phyloP scores from a whole-genome alignment of 2,888 invertebrate genomes.

The Artemia sinica region DNA sequence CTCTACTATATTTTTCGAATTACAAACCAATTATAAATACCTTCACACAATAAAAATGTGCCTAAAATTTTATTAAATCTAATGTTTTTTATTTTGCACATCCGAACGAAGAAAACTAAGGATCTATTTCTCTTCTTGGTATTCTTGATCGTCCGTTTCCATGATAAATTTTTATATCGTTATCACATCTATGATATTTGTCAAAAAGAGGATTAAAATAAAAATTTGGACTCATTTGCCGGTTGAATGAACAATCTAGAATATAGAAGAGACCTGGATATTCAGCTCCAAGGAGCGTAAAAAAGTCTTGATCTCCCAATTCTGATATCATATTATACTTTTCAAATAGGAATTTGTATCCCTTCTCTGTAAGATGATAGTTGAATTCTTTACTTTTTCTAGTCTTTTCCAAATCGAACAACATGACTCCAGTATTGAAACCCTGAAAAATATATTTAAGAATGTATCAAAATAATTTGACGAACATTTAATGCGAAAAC shows the following conservation, averaged over 20 bases:
- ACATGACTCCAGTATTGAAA: slow-evolving; percentile 35
- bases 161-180: slow-evolving; percentile 30
- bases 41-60: too few species aligned
- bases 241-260: slow-evolving; percentile 35
- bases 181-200: slow-evolving; percentile 31
- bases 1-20: too few species aligned
- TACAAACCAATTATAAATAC: too few species aligned
- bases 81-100: too few species aligned
- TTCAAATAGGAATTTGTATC: slow-evolving; percentile 28
- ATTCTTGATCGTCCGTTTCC: slow-evolving; percentile 28
- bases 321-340: slow-evolving; percentile 30
- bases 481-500: too few species aligned
- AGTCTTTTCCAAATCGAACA: slow-evolving; percentile 33
- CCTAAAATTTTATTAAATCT: too few species aligned
- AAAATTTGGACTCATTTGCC: slow-evolving; percentile 31
- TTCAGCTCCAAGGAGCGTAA: slow-evolving; percentile 32
- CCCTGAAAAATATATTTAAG: slow-evolving; percentile 27
- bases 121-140: slow-evolving; percentile 19
- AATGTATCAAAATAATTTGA: too few species aligned
- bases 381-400: slow-evolving; percentile 31
- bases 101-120: too few species aligned
- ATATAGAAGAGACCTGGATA: slow-evolving; percentile 33
- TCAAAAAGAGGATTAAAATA: slow-evolving; percentile 28
- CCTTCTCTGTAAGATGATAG: slow-evolving; percentile 28
- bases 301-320: slow-evolving; percentile 29